Conservation (phyloP, 2,797 vertebrate species). For the Lacerta agilis region DNA sequence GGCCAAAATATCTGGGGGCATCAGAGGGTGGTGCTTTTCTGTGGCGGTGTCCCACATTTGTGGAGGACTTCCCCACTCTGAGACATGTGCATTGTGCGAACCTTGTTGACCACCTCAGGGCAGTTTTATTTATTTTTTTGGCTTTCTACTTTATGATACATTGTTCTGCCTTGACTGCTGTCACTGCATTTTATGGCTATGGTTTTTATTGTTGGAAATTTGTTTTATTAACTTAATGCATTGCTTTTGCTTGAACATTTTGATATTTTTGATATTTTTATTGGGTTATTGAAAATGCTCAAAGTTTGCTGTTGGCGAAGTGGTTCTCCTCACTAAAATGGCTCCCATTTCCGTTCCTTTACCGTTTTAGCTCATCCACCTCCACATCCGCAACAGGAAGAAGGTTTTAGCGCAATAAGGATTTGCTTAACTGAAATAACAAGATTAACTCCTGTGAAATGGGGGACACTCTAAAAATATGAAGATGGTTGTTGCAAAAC, state of each 20-base stretch:
- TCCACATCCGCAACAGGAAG: not conserved
- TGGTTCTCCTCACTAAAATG: not conserved
- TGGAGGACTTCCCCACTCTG: no score
- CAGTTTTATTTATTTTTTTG: not conserved
- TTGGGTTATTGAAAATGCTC: not conserved
- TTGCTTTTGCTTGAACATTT: not conserved
- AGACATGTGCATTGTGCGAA: not conserved
- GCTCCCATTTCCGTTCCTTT: not conserved
- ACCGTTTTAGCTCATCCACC: not conserved
- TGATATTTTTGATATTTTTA: not conserved
- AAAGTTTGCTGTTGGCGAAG: not conserved
- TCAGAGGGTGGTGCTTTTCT: not conserved
- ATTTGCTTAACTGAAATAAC: not conserved
- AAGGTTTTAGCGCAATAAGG: no score
- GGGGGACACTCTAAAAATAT: not conserved
- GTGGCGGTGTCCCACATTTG: not conserved
- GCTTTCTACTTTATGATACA: not conserved
- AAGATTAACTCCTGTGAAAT: not conserved
- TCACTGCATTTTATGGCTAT: not conserved
- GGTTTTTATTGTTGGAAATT: not conserved
- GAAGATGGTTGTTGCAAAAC: not conserved
- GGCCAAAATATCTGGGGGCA: no score
- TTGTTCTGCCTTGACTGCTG: not conserved
- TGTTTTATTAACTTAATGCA: not conserved
- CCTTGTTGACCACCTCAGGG: not conserved